Conservation (phyloP, 2,113 vertebrate species). For the Pollimyrus isidori region DNA sequence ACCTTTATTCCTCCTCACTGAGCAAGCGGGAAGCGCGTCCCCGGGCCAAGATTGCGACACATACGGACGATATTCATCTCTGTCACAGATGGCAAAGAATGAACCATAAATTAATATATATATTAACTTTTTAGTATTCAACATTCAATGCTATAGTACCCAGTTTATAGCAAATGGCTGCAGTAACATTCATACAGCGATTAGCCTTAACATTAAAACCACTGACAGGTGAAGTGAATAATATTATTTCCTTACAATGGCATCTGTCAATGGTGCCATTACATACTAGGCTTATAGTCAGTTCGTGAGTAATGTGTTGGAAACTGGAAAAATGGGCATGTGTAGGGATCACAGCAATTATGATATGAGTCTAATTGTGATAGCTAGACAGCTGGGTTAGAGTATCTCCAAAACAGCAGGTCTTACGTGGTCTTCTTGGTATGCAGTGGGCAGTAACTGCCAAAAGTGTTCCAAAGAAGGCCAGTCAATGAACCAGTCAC, state of each 20-base stretch:
- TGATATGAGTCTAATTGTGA: background rate
- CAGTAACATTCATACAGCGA: background rate
- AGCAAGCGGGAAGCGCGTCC: conserved; percentile 12
- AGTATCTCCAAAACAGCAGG: background rate
- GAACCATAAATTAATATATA: background rate
- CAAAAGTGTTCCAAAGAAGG: background rate
- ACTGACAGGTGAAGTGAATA: background rate
- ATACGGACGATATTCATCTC: background rate
- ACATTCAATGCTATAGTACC: background rate
- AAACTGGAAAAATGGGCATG: background rate
- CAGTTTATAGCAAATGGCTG: background rate
- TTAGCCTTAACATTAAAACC: background rate
- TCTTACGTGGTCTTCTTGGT: background rate
- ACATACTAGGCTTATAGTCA: background rate
- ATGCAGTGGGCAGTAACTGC: background rate
- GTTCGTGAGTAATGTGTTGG: background rate
- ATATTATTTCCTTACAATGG: background rate
- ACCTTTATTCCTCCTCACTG: background rate
- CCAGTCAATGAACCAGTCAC: background rate
- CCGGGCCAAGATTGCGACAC: conserved; percentile 22
- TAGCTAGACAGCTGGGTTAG: background rate
- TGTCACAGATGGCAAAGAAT: background rate
- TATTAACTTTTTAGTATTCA: background rate
- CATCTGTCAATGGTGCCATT: background rate
- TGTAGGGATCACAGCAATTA: background rate